These are phyloP conservation scores for Phoenicopterus ruber DNA, from an alignment of 2,113 vertebrate species.

Conservation along the genomic window DNA sequence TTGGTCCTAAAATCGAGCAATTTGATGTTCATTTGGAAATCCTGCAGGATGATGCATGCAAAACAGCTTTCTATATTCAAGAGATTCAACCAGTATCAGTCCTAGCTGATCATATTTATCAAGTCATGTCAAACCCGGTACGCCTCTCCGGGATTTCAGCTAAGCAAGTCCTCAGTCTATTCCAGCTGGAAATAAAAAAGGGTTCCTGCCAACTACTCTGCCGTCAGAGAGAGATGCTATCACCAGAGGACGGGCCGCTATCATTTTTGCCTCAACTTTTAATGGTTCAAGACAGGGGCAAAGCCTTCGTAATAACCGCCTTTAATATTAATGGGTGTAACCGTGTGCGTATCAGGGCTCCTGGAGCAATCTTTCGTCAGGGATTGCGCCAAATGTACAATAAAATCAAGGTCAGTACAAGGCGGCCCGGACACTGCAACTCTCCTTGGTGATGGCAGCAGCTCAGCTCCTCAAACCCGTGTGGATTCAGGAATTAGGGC, in stretches of 20 bases:
- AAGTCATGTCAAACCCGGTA: background rate
- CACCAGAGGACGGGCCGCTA: background rate
- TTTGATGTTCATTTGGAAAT: background rate
- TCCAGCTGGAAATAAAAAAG: background rate
- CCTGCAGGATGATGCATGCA: background rate
- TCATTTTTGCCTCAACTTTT: background rate
- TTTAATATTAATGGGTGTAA: background rate
- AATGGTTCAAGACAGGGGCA: background rate
- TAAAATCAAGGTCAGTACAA: background rate
- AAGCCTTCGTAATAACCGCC: background rate
- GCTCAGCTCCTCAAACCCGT: rapidly evolving
- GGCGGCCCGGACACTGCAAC: background rate
- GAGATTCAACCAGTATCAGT: background rate
- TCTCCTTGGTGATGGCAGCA: background rate
- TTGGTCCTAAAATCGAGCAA: background rate
- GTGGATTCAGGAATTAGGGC: background rate
- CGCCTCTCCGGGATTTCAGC: background rate
- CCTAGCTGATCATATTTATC: background rate
- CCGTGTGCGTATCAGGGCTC: background rate
- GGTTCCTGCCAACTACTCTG: background rate
- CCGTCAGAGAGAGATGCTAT: background rate
- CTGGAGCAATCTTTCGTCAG: background rate
- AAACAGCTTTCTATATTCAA: background rate
- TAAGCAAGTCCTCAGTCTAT: background rate
- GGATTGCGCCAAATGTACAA: background rate